A percentile compares a stretch with the other conserved stretches of the same genome.
Conservation (phyloP, 2,113 vertebrate genomes). For the Mugil cephalus region DNA sequence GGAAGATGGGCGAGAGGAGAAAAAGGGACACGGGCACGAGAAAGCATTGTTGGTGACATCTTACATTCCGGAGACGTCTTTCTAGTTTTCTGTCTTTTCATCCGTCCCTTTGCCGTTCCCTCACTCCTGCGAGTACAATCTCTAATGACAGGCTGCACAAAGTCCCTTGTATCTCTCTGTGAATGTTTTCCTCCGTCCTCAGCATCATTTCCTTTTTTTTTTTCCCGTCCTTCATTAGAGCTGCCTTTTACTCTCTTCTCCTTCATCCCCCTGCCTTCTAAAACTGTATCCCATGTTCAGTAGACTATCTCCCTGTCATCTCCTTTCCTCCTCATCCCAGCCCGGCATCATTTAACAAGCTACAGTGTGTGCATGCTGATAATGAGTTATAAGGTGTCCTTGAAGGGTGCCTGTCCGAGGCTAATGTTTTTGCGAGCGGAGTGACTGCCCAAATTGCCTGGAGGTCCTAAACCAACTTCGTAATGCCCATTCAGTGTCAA, state of each 20-base stretch:
- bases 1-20: neutral
- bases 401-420: slow-evolving; percentile 30
- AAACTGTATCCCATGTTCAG: neutral
- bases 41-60: slow-evolving; percentile 22
- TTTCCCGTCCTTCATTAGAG: neutral
- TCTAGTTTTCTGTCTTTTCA: neutral
- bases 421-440: slow-evolving; percentile 14
- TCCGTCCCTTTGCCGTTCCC: slow-evolving; percentile 4
- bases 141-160: slow-evolving; percentile 14
- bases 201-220: neutral
- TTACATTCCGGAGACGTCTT: slow-evolving; percentile 11
- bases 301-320: neutral
- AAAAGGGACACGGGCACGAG: neutral
- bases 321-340: slow-evolving; percentile 2
- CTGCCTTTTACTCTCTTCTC: neutral
- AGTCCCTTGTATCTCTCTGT: neutral
- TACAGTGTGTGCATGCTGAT: slow-evolving; percentile 22
- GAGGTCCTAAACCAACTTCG: slow-evolving; percentile 39
- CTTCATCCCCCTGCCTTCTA: slow-evolving; percentile 8
- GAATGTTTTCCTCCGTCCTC: neutral
- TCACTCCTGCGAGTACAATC: neutral
- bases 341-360: slow-evolving; percentile 44
- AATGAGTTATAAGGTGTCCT: slow-evolving; percentile 53
- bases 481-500: slow-evolving; percentile 32
- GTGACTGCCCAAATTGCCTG: slow-evolving; percentile 36